Base-by-base conservation (phyloP, 2,797 vertebrate species). In the Hapalemur alaotrensis region DNA sequence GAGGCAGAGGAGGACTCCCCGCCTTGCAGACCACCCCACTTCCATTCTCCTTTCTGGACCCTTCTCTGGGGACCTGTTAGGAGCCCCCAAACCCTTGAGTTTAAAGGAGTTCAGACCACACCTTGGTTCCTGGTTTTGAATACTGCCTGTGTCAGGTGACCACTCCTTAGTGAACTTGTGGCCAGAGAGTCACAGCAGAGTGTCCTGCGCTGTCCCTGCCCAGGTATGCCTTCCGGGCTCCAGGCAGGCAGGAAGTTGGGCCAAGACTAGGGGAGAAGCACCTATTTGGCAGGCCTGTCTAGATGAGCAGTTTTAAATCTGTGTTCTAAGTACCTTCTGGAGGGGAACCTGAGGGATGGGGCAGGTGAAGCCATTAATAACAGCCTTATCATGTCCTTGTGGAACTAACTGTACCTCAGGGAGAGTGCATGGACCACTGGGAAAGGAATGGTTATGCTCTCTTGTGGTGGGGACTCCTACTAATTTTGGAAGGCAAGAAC, bases 81-180 rank as follows among this genome's bases (percentile, higher is more conserved):
- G 41, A 96, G 7, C 30, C 30, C 83, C 73, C 20, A 92, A 75
- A 38, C 17, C 70, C 32, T 91, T 75, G 78, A 85, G 32, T 35
- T 93, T 93, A 95, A 89, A 96, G 82, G 69, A 78, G 57, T 50
- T 85, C 1, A 0, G 70, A 91, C 93, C 93, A 86, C 75, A 81
- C 65, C 86, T 94, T 89, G 38, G 22, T 75, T 81, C 38, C 57
- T 90, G 46, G 63, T 92, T 96, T 96, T 92, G 93, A 93, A 95
- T 89, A 85, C 43, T 91, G 38, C 38, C 76, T 3, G 14, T 79
- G 80, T 57, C 57, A 80, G n/a, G 38, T 93, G 88, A 59, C 57
- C 41, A 61, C 79, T 89, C 43, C 61, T 22, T 48, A 65, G 41
- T 91, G n/a, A 69, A 57, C 32, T 38, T 95, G 57, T 90, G 57